Evolutionary conservation across 2,113 vertebrate species (phyloP).

Genomic region (Martes martes): DNA sequence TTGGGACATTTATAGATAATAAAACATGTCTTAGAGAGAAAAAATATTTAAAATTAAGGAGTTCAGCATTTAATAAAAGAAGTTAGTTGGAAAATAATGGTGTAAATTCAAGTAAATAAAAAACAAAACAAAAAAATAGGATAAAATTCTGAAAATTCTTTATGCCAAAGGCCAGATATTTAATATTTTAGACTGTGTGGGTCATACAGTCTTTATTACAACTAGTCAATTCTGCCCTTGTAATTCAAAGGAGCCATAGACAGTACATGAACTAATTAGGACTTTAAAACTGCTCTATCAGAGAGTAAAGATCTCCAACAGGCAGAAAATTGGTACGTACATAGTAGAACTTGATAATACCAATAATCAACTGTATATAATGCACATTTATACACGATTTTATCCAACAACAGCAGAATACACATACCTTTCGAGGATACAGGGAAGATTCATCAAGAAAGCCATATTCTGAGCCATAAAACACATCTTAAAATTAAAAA

Average conservation of each 20-base stretch:
- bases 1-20: neutral
- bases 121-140: neutral
- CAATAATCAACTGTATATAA: neutral
- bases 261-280: neutral
- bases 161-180: neutral
- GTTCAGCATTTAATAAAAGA: neutral
- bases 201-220: neutral
- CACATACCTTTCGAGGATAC: neutral
- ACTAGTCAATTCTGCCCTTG: neutral
- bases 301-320: neutral
- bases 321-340: neutral
- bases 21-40: neutral
- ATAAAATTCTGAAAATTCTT: neutral
- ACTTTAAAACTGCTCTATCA: neutral
- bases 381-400: neutral
- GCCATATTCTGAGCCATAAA: neutral
- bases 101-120: neutral
- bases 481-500: neutral
- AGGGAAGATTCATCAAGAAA: neutral
- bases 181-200: neutral
- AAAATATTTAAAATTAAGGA: neutral
- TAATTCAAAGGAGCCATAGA: neutral
- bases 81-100: neutral
- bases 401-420: neutral
- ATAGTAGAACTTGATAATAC: neutral